These are phyloP conservation scores for Danionella dracula DNA, from an alignment of 2,797 vertebrate species.

Conservation along the genomic window DNA sequence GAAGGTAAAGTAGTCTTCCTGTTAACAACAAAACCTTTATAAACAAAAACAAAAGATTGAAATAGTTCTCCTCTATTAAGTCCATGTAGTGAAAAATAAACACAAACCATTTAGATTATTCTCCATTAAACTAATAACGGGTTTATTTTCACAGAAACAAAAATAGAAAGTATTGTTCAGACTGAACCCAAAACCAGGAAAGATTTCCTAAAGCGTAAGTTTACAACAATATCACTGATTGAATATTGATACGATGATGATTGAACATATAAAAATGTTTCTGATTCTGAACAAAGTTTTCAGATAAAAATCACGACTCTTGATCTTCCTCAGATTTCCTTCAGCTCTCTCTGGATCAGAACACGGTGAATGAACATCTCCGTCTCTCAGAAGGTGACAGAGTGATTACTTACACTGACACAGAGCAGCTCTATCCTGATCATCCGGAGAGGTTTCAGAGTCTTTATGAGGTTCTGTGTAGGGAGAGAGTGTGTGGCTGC, in stretches of 20 bases:
- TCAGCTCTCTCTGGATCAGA: conserved; percentile 16
- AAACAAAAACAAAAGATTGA: no score
- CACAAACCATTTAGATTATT: not conserved
- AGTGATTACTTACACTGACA: not conserved
- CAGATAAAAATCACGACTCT: not conserved
- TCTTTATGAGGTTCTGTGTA: conserved; percentile 35
- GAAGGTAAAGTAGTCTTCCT: conserved; percentile 1
- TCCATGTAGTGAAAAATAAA: not conserved
- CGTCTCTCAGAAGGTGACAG: conserved; percentile 22
- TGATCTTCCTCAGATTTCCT: conserved; percentile 20
- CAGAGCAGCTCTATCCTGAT: not conserved
- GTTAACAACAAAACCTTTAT: no score
- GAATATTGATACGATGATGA: no score
- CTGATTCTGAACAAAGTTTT: no score
- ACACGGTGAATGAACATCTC: conserved; percentile 6
- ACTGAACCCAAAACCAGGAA: conserved; percentile 33
- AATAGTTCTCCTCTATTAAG: no score
- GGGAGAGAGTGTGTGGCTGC: conserved; percentile 27
- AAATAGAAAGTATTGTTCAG: conserved; percentile 1
- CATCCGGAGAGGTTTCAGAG: conserved; percentile 33
- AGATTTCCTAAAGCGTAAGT: conserved; percentile 38
- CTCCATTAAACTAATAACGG: not conserved
- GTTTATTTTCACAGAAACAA: not conserved
- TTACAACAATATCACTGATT: no score
- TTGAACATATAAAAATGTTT: no score